Evolutionary conservation across 2,797 vertebrate genomes (phyloP).

Genomic region (Thunnus albacares): DNA sequence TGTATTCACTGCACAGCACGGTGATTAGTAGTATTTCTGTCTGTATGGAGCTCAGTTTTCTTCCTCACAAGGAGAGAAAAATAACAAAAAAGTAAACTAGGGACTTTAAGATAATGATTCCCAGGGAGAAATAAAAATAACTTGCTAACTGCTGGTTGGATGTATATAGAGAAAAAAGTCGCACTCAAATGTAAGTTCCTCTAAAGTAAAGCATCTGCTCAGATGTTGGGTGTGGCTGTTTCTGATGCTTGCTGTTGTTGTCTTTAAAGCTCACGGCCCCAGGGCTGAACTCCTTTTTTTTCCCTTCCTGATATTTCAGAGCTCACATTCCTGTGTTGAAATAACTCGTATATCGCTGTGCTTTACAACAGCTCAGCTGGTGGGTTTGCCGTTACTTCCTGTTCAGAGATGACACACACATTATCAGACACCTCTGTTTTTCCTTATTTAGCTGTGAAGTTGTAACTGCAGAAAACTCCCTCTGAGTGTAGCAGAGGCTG

Average conservation of each 20-base stretch:
- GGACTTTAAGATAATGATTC: neutral
- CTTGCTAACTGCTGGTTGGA: neutral
- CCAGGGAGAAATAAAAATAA: neutral
- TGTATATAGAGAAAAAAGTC: neutral
- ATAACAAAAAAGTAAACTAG: neutral
- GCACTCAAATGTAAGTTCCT: neutral
- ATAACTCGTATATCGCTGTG: constrained; percentile 9
- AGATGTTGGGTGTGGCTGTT: constrained; percentile 69
- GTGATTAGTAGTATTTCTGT: neutral
- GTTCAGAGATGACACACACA: constrained; percentile 44
- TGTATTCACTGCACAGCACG: constrained; percentile 7
- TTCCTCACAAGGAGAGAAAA: neutral
- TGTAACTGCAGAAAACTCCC: neutral
- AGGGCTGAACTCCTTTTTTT: constrained; percentile 11
- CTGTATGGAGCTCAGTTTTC: neutral
- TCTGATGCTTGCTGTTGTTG: constrained; percentile 33
- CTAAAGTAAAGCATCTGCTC: constrained; percentile 42
- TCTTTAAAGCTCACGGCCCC: constrained; percentile 39
- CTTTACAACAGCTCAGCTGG: constrained; percentile 16
- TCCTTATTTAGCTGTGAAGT: constrained; percentile 68
- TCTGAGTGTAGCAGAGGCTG: constrained; percentile 44
- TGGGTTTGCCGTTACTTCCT: constrained; percentile 37
- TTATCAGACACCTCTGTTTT: constrained; percentile 30
- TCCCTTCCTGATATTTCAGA: constrained; percentile 29
- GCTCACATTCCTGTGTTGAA: constrained; percentile 65